Evolutionary conservation across 2,797 vertebrate species (phyloP).

Genomic region (Todus mexicanus): DNA sequence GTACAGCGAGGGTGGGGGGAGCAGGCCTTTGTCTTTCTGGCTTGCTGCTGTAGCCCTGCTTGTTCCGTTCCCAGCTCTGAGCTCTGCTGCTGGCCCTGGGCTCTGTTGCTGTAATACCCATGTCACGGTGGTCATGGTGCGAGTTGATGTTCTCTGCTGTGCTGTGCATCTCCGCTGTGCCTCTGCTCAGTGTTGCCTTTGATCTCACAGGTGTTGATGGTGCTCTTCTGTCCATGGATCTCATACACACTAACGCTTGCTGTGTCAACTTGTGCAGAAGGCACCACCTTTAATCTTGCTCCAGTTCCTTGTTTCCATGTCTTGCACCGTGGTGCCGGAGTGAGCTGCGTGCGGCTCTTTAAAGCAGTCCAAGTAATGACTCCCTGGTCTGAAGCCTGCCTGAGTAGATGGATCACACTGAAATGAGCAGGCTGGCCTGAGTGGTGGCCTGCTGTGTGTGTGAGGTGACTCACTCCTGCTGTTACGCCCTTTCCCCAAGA

Average conservation of each 20-base stretch:
- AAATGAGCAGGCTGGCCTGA: not conserved
- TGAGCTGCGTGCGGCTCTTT: not conserved
- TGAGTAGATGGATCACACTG: not conserved
- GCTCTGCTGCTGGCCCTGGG: too few species aligned
- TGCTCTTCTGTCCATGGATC: not conserved
- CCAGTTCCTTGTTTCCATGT: not conserved
- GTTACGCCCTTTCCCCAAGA: not conserved
- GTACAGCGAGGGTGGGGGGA: not conserved
- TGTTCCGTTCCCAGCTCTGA: not conserved
- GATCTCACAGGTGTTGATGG: accelerated
- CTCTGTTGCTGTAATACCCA: accelerated
- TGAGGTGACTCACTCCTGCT: not conserved
- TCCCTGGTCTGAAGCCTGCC: not conserved
- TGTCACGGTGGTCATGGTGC: not conserved
- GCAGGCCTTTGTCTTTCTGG: not conserved
- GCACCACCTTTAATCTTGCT: not conserved
- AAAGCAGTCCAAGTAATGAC: not conserved
- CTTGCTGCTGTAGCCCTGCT: not conserved
- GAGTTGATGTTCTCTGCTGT: not conserved
- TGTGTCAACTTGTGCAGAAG: not conserved
- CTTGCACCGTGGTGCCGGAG: not conserved
- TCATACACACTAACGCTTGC: not conserved
- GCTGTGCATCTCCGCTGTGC: not conserved
- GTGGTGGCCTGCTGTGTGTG: not conserved
- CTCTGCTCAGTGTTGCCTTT: not conserved